These are phyloP conservation scores for Hemistola chrysoprasaria DNA, from an alignment of 2,888 invertebrate genomes.

Conservation along the genomic window DNA sequence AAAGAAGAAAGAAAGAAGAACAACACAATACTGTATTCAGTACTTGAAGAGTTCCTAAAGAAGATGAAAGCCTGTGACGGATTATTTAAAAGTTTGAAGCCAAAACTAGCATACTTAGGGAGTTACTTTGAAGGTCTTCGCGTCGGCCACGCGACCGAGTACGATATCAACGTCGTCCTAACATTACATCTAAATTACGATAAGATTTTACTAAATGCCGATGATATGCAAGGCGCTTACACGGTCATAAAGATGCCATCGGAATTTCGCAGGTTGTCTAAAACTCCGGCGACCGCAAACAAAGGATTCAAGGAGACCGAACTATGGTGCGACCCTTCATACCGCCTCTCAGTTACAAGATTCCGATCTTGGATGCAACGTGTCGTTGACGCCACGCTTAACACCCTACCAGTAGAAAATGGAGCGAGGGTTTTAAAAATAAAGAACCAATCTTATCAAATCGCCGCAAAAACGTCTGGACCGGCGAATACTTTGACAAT, in stretches of 20 bases:
- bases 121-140: slow-evolving; percentile 60
- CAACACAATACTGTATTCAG: slow-evolving; percentile 45
- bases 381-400: slow-evolving; percentile 49
- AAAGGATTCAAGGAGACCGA: slow-evolving; percentile 52
- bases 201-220: slow-evolving; percentile 45
- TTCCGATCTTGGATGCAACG: slow-evolving; percentile 60
- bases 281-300: slow-evolving; percentile 37
- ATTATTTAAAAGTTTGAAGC: slow-evolving; percentile 52
- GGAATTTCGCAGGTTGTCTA: slow-evolving; percentile 54
- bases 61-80: slow-evolving; percentile 44
- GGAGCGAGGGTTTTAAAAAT: slow-evolving; percentile 42
- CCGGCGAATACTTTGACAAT: slow-evolving; percentile 57
- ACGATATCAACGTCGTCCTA: slow-evolving; percentile 55
- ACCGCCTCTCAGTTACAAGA: slow-evolving; percentile 41
- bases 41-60: slow-evolving; percentile 44
- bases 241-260: slow-evolving; percentile 53
- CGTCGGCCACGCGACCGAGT: slow-evolving; percentile 57
- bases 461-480: slow-evolving; percentile 50
- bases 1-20: slow-evolving; percentile 45
- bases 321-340: slow-evolving; percentile 49
- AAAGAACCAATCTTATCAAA: slow-evolving; percentile 37
- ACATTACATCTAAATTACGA: slow-evolving; percentile 50
- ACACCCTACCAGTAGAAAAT: slow-evolving; percentile 39
- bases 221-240: slow-evolving; percentile 38
- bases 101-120: slow-evolving; percentile 54